phyloP scores from a whole-genome alignment of 1,140 invertebrate species.

The Antheraea mylitta region DNA sequence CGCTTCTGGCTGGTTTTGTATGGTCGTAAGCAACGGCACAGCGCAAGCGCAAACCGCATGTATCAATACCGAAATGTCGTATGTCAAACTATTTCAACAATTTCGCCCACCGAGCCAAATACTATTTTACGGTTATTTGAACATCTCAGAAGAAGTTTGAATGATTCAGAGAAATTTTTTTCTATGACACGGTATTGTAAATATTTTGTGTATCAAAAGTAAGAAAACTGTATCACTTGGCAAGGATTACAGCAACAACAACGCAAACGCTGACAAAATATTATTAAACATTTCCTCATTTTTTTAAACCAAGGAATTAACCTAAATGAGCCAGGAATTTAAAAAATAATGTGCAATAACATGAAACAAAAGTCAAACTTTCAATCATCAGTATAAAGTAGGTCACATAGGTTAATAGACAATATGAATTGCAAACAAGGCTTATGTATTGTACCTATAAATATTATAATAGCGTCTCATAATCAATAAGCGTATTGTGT shows the following conservation, averaged over 20 bases:
- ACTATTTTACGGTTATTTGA: slow-evolving; percentile 39
- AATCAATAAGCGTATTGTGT: neutral
- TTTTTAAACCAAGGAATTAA: too few relatives aligned
- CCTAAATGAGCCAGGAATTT: too few relatives aligned
- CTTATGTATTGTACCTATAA: neutral
- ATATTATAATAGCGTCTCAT: neutral
- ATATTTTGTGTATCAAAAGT: slow-evolving; percentile 25
- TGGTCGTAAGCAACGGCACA: slow-evolving; percentile 39
- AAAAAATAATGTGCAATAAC: neutral
- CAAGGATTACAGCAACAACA: slow-evolving; percentile 25
- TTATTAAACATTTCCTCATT: slow-evolving; percentile 17
- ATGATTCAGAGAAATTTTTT: slow-evolving; percentile 67
- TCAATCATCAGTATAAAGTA: neutral
- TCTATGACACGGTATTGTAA: slow-evolving; percentile 43
- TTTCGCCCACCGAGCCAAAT: slow-evolving; percentile 63
- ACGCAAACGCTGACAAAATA: slow-evolving; percentile 21
- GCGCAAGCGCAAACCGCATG: slow-evolving; percentile 60
- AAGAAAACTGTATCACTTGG: slow-evolving; percentile 27
- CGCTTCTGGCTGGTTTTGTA: slow-evolving; percentile 68
- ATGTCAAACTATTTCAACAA: slow-evolving; percentile 60
- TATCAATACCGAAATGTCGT: slow-evolving; percentile 41
- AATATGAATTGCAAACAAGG: neutral
- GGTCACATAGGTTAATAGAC: neutral
- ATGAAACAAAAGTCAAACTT: neutral
- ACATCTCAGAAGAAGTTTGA: slow-evolving; percentile 34